Percentiles rank a stretch among this genome's conserved stretches.
Conservation (phyloP, 2,888 invertebrate genomes). For the Aplocera efformata region DNA sequence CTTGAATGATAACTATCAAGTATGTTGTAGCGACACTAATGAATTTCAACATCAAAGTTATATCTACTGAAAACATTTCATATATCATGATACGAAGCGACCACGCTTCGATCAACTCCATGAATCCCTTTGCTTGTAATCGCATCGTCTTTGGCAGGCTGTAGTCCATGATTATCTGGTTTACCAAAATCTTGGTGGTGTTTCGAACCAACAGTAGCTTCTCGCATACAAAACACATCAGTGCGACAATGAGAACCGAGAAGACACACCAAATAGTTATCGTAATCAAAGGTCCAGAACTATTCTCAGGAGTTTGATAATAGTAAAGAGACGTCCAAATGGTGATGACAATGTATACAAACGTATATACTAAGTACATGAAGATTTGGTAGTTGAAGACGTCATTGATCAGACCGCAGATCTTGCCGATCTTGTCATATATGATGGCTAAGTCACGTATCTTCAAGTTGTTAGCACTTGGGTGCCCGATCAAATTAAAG, state of each 20-base stretch:
- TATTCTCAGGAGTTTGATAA: conserved; percentile 33
- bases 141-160: conserved; percentile 49
- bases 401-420: conserved; percentile 43
- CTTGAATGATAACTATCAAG: conserved; percentile 61
- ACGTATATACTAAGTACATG: conserved; percentile 51
- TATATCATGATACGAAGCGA: conserved; percentile 47
- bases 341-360: conserved; percentile 48
- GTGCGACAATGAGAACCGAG: conserved; percentile 39
- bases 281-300: conserved; percentile 34
- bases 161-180: conserved; percentile 59
- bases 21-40: conserved; percentile 62
- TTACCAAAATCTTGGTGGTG: conserved; percentile 47
- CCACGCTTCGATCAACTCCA: conserved; percentile 58
- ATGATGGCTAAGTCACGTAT: conserved; percentile 46
- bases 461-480: conserved; percentile 38
- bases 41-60: conserved; percentile 59
- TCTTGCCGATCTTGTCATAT: conserved; percentile 48
- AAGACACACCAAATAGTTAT: conserved; percentile 45
- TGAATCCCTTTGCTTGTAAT: conserved; percentile 57
- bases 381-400: conserved; percentile 57
- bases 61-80: conserved; percentile 59
- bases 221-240: conserved; percentile 51
- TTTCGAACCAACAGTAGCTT: conserved; percentile 41
- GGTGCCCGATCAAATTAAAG: conserved; percentile 37
- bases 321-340: conserved; percentile 51